These are phyloP conservation scores for Nesidiocoris tenuis DNA, from an alignment of 2,888 invertebrate genomes.

Conservation along the genomic window DNA sequence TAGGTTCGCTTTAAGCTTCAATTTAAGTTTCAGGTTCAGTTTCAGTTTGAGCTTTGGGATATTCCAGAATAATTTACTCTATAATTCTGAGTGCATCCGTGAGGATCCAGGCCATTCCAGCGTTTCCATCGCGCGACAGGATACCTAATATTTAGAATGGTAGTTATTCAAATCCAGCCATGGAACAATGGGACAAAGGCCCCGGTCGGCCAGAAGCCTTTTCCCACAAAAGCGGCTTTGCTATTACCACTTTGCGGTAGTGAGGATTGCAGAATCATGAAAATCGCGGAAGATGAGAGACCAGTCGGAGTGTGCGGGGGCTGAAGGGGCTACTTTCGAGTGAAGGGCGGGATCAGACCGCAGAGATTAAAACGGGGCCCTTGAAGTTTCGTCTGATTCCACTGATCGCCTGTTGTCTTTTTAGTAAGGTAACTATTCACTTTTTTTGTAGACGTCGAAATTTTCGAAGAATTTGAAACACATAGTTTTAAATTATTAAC, in stretches of 20 bases:
- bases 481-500: no score
- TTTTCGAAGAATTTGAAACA: no score
- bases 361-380: neutral
- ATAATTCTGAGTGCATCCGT: no score
- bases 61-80: no score
- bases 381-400: neutral
- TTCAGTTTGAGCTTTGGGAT: neutral
- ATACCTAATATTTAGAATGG: neutral
- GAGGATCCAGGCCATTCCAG: no score
- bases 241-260: neutral
- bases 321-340: neutral
- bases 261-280: neutral
- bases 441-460: neutral
- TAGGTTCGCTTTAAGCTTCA: no score
- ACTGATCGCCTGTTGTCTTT: neutral
- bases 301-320: neutral
- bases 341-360: neutral
- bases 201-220: neutral
- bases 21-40: no score
- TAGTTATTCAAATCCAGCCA: neutral
- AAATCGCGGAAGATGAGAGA: neutral
- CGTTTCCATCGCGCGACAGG: neutral
- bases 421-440: neutral
- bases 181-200: neutral
- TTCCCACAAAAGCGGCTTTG: neutral